Evolutionary conservation across 2,888 invertebrate genomes (phyloP).

Genomic region (Phyllotreta striolata): DNA sequence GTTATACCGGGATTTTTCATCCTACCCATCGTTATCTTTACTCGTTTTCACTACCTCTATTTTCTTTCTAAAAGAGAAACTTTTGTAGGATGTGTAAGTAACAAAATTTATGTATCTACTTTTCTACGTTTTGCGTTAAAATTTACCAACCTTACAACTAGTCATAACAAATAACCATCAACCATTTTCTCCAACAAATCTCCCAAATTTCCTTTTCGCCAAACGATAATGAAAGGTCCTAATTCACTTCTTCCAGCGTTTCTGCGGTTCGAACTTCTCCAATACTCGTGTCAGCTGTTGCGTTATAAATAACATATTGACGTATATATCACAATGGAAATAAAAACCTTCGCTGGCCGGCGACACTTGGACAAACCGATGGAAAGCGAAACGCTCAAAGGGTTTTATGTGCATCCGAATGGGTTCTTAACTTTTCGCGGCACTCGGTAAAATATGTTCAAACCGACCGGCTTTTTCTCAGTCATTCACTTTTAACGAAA

Average conservation of each 20-base stretch:
- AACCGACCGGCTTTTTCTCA: background rate
- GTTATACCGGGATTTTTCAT: too few species aligned
- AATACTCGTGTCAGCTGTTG: conserved; percentile 37
- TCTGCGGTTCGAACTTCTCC: conserved; percentile 35
- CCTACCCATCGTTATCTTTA: too few species aligned
- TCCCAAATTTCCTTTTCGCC: conserved; percentile 4
- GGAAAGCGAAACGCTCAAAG: conserved; percentile 7
- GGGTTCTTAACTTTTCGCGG: background rate
- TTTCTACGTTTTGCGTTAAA: too few species aligned
- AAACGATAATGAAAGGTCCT: background rate
- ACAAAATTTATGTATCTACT: too few species aligned
- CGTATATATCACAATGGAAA: conserved; percentile 32
- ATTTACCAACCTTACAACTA: too few species aligned
- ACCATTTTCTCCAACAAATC: too few species aligned
- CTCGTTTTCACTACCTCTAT: too few species aligned
- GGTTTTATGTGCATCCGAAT: background rate
- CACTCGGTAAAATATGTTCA: background rate
- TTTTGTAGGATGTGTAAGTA: too few species aligned
- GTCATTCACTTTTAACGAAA: background rate
- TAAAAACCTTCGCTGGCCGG: conserved; percentile 26
- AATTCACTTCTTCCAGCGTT: conserved; percentile 11
- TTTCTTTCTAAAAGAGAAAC: too few species aligned
- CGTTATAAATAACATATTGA: conserved; percentile 42
- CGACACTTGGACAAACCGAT: conserved; percentile 18
- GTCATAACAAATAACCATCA: too few species aligned